Base-by-base conservation (phyloP, 1,140 invertebrate genomes). In the Brachystomella parvula region DNA sequence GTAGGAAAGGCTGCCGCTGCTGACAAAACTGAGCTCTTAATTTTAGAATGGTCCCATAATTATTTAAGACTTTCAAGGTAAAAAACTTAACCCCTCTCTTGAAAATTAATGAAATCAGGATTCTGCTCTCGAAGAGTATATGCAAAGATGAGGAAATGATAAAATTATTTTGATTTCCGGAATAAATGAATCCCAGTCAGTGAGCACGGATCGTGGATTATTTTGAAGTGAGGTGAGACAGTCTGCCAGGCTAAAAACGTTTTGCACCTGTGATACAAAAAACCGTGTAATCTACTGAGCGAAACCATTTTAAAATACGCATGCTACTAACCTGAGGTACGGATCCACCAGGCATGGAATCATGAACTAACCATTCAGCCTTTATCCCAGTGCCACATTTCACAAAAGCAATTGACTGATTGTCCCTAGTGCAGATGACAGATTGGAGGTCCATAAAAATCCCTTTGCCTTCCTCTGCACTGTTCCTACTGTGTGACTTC, bases 361-460 rank as follows among this genome's bases (percentile, higher is more conserved):
- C 21, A 30, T 63, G 61, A 3, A 47, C 28, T 15, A 62, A 19
- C 60, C 60, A 62, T 12, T 35, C 26, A 21, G 33, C 60, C 2
- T 24, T 31, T 44, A 2, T 49, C 2, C 29, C 47, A 29, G 2
- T 3, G 6, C 61, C 61, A 32, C 61, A 63, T 63, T 49, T 63
- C 2, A 32, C 61, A 32, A 49, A 63, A n/a, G 39, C 19, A 31
- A 63, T 35, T n/a, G 47, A 63, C 6, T 63, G 61, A 47, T 29
- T 49, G 2, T 32, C 35, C 3, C 35, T 29, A 21, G 35, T 30
- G 44, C 61, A 63, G 21, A 63, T 63, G 24, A 63, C 26, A 3
- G 28, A 44, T 12, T 49, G 19, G 17, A 63, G 30, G 2, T 61
- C 60, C 60, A 61, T n/a, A 17, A 12, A 12, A 29, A 39, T 47